A percentile compares a stretch with the other conserved stretches of the same genome.
Evolutionary conservation across 2,888 invertebrate species (phyloP).

Genomic region (Synergus itoensis): DNA sequence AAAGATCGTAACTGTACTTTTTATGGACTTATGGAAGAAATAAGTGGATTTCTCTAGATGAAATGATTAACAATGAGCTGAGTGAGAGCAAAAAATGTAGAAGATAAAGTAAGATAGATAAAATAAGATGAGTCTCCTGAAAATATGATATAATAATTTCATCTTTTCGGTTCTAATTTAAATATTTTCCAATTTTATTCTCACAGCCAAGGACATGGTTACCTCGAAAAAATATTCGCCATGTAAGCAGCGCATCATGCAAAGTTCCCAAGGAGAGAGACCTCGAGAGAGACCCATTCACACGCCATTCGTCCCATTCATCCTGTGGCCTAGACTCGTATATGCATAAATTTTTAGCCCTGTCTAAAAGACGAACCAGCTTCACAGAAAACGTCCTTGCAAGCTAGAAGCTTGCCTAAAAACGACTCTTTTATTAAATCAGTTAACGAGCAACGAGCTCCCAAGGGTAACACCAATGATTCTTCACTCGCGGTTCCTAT

Average conservation of each 20-base stretch:
- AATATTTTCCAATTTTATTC: neutral
- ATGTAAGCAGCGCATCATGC: conserved; percentile 54
- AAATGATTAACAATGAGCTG: conserved; percentile 26
- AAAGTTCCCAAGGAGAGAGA: conserved; percentile 48
- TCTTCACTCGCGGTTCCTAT: conserved; percentile 38
- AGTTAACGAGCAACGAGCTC: conserved; percentile 4
- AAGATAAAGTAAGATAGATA: no score
- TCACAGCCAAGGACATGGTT: conserved; percentile 46
- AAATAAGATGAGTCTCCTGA: neutral
- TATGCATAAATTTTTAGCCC: conserved; percentile 35
- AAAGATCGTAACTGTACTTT: neutral
- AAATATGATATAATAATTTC: neutral
- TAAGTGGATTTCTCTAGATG: neutral
- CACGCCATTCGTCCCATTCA: conserved; percentile 50
- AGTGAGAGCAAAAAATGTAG: conserved; percentile 15
- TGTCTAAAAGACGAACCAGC: conserved; percentile 36
- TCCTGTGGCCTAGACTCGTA: conserved; percentile 40
- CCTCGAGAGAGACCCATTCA: conserved; percentile 53
- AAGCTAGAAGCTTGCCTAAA: conserved; percentile 28
- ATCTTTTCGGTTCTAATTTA: neutral
- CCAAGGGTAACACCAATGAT: conserved; percentile 46
- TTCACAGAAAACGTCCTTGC: conserved; percentile 27
- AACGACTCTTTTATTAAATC: conserved; percentile 23
- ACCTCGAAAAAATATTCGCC: conserved; percentile 55
- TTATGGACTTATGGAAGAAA: neutral